Conservation (phyloP, 1,140 invertebrate genomes). For the Nilaparvata lugens region DNA sequence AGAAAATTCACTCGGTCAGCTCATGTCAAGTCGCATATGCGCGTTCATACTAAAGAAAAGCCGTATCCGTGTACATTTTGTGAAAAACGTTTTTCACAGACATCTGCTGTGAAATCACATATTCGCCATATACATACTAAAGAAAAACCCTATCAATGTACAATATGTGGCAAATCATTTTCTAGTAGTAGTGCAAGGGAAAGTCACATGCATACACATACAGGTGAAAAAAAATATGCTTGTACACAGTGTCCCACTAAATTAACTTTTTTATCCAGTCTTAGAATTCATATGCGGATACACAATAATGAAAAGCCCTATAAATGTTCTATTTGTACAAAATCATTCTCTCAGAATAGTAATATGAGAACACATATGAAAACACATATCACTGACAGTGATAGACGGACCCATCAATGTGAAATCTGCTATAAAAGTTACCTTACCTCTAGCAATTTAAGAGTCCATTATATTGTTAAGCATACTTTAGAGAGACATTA, state of each 20-base stretch:
- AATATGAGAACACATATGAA: slow-evolving; percentile 22
- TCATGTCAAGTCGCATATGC: slow-evolving; percentile 29
- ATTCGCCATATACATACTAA: slow-evolving; percentile 27
- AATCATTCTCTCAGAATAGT: neutral
- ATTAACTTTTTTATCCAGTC: slow-evolving; percentile 37
- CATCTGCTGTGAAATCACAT: neutral
- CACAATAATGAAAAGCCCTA: slow-evolving; percentile 30
- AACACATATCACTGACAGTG: slow-evolving; percentile 40
- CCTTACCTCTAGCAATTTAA: neutral
- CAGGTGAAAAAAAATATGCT: slow-evolving; percentile 29
- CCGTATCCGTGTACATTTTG: slow-evolving; percentile 42
- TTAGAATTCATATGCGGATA: slow-evolving; percentile 36
- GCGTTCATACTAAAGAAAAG: slow-evolving; percentile 33
- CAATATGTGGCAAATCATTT: slow-evolving; percentile 43
- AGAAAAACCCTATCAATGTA: slow-evolving; percentile 43
- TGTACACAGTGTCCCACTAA: slow-evolving; percentile 37
- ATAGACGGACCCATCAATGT: slow-evolving; percentile 1
- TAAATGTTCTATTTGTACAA: neutral
- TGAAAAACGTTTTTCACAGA: neutral
- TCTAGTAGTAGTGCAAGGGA: slow-evolving; percentile 26
- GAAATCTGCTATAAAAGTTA: neutral
- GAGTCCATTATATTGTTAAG: neutral
- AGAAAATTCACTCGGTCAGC: slow-evolving; percentile 31
- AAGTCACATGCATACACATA: slow-evolving; percentile 28
- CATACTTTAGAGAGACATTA: neutral